Percentiles rank a stretch among this genome's conserved stretches.
Conservation (phyloP, 2,888 invertebrate species). For the Vanessa cardui region DNA sequence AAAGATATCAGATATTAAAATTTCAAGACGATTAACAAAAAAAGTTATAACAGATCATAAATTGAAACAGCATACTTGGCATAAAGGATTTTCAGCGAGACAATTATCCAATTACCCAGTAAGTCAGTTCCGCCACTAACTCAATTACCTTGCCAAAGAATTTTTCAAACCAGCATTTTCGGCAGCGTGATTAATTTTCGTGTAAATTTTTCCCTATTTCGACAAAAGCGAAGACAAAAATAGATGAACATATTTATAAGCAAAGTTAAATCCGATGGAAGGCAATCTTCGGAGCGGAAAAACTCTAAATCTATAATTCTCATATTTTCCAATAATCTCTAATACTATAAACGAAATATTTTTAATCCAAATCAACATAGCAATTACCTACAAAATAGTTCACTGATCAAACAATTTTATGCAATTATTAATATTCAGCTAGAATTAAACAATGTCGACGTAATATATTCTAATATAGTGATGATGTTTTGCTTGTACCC, state of each 20-base stretch:
- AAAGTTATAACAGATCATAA: not conserved
- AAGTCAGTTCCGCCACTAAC: conserved; percentile 51
- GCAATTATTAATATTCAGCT: no score
- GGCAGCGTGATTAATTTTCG: conserved; percentile 33
- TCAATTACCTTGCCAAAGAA: conserved; percentile 49
- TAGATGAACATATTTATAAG: not conserved
- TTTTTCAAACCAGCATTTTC: conserved; percentile 49
- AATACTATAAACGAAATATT: not conserved
- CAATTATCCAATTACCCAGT: conserved; percentile 44
- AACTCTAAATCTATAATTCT: no score
- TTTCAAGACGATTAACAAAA: not conserved
- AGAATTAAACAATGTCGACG: not conserved
- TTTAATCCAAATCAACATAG: not conserved
- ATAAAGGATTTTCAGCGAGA: conserved; percentile 35
- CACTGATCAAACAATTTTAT: not conserved
- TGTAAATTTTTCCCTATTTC: not conserved
- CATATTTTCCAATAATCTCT: not conserved
- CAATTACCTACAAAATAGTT: not conserved
- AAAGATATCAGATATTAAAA: no score
- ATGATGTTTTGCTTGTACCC: no score
- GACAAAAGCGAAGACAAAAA: not conserved
- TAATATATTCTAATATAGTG: not conserved
- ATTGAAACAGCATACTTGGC: not conserved
- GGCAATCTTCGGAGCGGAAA: not conserved
- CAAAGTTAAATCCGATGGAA: not conserved